phyloP scores from a whole-genome alignment of 1,140 invertebrate genomes.

The Apis laboriosa region DNA sequence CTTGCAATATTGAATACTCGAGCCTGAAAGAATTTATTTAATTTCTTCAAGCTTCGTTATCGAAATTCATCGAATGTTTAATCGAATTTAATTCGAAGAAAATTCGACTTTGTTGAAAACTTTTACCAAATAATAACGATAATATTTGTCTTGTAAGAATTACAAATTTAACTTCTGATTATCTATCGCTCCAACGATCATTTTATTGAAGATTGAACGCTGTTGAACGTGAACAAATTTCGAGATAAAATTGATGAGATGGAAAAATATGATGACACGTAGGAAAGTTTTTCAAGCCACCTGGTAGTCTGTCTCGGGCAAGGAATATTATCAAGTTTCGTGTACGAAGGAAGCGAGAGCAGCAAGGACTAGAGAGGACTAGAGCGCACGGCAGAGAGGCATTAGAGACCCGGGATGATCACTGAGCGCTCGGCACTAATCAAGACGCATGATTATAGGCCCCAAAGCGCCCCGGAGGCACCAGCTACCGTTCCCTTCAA shows the following conservation, averaged over 20 bases:
- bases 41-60: too few species aligned
- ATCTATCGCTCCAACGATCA: background rate
- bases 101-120: too few species aligned
- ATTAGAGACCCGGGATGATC: conserved; percentile 79
- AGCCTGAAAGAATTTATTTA: too few species aligned
- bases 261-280: too few species aligned
- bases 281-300: conserved; percentile 32
- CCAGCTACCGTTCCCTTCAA: conserved; percentile 65
- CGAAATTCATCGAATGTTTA: too few species aligned
- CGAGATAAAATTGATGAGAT: background rate
- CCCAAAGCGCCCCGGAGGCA: conserved; percentile 71
- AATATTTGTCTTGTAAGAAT: too few species aligned
- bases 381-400: conserved; percentile 66
- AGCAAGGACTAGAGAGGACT: conserved; percentile 68
- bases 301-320: conserved; percentile 41
- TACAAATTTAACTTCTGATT: too few species aligned
- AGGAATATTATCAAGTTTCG: conserved; percentile 76
- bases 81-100: too few species aligned
- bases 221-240: background rate
- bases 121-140: too few species aligned
- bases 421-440: conserved; percentile 79
- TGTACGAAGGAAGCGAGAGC: conserved; percentile 64
- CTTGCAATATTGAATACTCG: too few species aligned
- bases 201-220: background rate
- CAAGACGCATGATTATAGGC: conserved; percentile 81